These are phyloP conservation scores for Hyperoplus lanceolatus DNA, from an alignment of 2,797 vertebrate genomes.

Conservation along the genomic window DNA sequence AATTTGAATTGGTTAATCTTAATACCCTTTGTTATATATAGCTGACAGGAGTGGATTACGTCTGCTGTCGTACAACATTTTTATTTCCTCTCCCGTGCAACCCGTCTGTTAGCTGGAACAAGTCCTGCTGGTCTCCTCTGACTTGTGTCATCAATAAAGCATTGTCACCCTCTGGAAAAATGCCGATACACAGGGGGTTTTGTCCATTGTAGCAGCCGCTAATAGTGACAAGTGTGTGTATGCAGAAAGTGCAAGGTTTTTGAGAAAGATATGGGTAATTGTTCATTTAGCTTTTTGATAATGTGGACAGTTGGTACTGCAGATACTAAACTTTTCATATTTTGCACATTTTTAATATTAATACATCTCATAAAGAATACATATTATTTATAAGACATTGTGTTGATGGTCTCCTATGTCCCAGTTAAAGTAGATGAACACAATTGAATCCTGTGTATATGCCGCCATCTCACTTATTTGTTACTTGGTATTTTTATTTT, in stretches of 20 bases:
- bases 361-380: background rate
- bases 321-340: background rate
- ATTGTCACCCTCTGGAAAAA: conserved; percentile 19
- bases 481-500: background rate
- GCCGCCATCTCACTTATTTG: background rate
- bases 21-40: conserved; percentile 45
- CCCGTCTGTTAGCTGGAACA: conserved; percentile 17
- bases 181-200: background rate
- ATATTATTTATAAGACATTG: background rate
- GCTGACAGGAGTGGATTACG: conserved; percentile 58
- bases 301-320: background rate
- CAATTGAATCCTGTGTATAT: background rate
- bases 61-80: conserved; percentile 25
- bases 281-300: background rate
- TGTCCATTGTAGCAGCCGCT: background rate
- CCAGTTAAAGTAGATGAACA: background rate
- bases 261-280: background rate
- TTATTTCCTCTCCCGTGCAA: conserved; percentile 30
- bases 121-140: conserved; percentile 17
- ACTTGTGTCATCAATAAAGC: conserved; percentile 38
- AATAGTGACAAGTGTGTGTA: background rate
- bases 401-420: background rate
- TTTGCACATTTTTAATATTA: background rate
- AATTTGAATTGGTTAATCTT: conserved; percentile 65
- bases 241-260: background rate